A percentile compares a stretch with the other conserved stretches of the same genome.
Evolutionary conservation across 2,113 vertebrate species (phyloP).

Genomic region (Puffinus mauretanicus): DNA sequence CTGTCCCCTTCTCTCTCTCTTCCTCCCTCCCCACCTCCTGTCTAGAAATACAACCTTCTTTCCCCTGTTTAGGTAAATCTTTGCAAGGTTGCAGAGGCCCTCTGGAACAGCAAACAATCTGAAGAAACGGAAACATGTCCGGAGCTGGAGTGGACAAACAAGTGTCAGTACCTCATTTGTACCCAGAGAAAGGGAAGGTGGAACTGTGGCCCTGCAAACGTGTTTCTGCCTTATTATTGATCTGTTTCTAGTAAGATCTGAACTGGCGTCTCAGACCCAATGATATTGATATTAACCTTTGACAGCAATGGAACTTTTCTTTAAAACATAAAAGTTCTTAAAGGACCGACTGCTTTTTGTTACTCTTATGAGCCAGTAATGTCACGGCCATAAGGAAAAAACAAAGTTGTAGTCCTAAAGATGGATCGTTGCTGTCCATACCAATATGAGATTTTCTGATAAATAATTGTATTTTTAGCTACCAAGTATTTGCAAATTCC

Average conservation of each 20-base stretch:
- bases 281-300: neutral
- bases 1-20: neutral
- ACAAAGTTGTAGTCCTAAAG: neutral
- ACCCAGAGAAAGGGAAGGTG: neutral
- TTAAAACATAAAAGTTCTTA: neutral
- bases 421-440: neutral
- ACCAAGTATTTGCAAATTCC: neutral
- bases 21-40: too few relatives aligned
- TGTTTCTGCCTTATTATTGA: neutral
- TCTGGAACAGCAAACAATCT: neutral
- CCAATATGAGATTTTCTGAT: neutral
- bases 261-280: neutral
- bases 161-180: neutral
- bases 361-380: neutral
- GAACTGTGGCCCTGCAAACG: rapidly evolving
- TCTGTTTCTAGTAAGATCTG: neutral
- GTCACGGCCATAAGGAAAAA: neutral
- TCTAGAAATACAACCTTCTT: neutral
- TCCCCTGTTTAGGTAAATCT: neutral
- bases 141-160: neutral
- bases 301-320: neutral
- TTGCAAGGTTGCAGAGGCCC: neutral
- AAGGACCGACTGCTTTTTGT: neutral
- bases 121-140: neutral
- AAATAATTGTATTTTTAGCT: neutral